Evolutionary conservation across 2,888 invertebrate species (phyloP), one percentile per base, ranked within the genome.

Genomic region (Lamproptera curius): DNA sequence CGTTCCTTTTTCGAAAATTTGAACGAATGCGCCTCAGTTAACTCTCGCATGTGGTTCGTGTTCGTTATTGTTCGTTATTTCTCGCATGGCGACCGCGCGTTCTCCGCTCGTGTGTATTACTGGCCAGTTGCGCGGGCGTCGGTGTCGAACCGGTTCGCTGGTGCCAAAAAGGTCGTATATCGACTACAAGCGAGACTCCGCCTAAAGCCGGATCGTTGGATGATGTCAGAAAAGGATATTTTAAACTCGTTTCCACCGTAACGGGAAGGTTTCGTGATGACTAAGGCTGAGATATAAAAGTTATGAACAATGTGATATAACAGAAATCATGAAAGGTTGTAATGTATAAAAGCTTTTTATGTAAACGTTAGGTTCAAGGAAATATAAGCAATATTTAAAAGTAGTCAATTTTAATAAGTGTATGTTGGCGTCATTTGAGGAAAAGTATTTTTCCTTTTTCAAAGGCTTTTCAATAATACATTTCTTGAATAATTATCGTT

Each of bases 51-150:
- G 67, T 47, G 51, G 55, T 57, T 57, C 59, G 49, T 55, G 54
- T 71, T 82, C 79, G 78, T 72, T 71, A 71, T 81, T 72, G 67
- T 66, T 83, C 80, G 82, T 84, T 80, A 66, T 64, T 61, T 58
- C 65, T 72, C 68, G 76, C 85, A 85, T 85, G 67, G 83, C 85
- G 84, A 73, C 84, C 82, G 80, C 82, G 77, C 84, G 82, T 61
- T 71, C 70, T 64, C 58, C 54, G 59, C 64, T 77, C 77, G 74
- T 60, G 69, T 72, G 68, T 69, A 56, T 60, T 57, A 68, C 69
- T 65, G 61, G 55, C 52, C 47, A 55, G 59, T 61, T 53, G 56
- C 57, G 52, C 54, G 49, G 51, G 28, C 51, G 37, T 44, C 49
- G 26, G 41, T 44, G 44, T 28, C 41, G 49, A 50, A 59, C 62